Conservation (phyloP, 2,888 invertebrate genomes). For the Ashinkailepas kermadecensis region DNA sequence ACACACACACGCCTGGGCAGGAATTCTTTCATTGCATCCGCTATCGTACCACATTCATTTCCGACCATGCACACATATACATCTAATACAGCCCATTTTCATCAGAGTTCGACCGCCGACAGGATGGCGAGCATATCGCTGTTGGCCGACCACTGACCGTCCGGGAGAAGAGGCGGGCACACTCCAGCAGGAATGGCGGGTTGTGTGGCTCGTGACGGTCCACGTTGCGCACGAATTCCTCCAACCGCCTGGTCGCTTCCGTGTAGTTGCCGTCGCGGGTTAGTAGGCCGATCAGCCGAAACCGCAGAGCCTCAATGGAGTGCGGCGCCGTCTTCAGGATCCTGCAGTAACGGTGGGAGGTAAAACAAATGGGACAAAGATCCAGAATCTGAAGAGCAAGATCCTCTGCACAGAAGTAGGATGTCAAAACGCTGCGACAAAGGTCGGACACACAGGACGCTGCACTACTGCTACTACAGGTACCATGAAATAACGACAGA, state of each 20-base stretch:
- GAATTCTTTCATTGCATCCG: too few species aligned
- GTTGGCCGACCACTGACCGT: slow-evolving; percentile 55
- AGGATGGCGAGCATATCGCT: neutral
- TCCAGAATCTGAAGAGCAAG: too few species aligned
- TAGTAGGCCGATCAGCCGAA: slow-evolving; percentile 60
- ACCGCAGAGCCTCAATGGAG: slow-evolving; percentile 61
- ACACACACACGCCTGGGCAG: too few species aligned
- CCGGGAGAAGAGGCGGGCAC: slow-evolving; percentile 56
- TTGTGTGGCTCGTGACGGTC: slow-evolving; percentile 70
- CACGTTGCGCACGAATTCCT: slow-evolving; percentile 57
- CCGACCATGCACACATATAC: slow-evolving; percentile 4
- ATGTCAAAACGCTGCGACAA: too few species aligned
- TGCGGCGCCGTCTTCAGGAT: slow-evolving; percentile 62
- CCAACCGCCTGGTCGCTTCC: slow-evolving; percentile 60
- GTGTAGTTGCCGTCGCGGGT: slow-evolving; percentile 70
- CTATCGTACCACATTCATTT: too few species aligned
- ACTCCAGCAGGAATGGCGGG: slow-evolving; percentile 58
- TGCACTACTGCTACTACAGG: too few species aligned
- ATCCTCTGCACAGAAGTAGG: too few species aligned
- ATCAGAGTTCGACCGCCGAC: neutral
- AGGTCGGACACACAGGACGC: too few species aligned
- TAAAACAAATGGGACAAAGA: too few species aligned
- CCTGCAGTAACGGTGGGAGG: slow-evolving; percentile 40
- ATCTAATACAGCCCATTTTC: slow-evolving; percentile 1
- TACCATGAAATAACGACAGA: too few species aligned